Percentiles rank a stretch among this genome's conserved stretches.
These are phyloP conservation scores for Aphyosemion australe DNA, from an alignment of 2,113 vertebrate genomes.

Conservation along the genomic window DNA sequence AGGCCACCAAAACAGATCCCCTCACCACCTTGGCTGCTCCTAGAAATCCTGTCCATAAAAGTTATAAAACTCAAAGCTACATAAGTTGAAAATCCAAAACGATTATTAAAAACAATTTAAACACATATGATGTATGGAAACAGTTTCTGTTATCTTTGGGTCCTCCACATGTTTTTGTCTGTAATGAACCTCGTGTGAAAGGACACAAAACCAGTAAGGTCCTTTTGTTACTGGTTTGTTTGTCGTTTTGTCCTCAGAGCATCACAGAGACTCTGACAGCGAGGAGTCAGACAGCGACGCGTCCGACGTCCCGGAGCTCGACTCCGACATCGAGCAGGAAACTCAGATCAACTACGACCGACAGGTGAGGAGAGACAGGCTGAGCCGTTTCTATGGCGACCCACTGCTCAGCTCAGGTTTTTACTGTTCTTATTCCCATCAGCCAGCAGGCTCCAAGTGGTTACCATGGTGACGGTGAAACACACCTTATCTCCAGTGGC, in stretches of 20 bases:
- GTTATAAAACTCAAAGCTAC: no score
- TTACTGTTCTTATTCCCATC: slow-evolving; percentile 9
- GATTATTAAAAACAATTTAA: no score
- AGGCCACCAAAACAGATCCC: no score
- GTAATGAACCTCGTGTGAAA: no score
- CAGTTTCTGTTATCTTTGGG: no score
- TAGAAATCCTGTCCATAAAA: no score
- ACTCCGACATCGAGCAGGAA: slow-evolving; percentile 97
- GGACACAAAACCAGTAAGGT: no score
- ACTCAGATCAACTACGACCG: slow-evolving; percentile 95
- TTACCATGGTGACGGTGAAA: slow-evolving; percentile 43
- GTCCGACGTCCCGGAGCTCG: slow-evolving; percentile 93
- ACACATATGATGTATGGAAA: no score
- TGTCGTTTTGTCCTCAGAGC: slow-evolving; percentile 81
- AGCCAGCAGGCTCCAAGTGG: slow-evolving; percentile 18
- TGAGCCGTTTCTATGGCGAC: neutral
- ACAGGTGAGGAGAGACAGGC: slow-evolving; percentile 77
- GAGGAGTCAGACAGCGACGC: slow-evolving; percentile 95
- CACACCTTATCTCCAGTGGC: slow-evolving; percentile 45
- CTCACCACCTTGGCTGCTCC: no score
- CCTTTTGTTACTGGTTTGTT: no score
- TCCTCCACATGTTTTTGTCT: no score
- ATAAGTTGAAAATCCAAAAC: no score
- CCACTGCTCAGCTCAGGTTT: neutral
- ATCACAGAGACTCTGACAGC: slow-evolving; percentile 89